Base-by-base conservation (phyloP, 2,888 invertebrate genomes). In the Acrobasis repandana region DNA sequence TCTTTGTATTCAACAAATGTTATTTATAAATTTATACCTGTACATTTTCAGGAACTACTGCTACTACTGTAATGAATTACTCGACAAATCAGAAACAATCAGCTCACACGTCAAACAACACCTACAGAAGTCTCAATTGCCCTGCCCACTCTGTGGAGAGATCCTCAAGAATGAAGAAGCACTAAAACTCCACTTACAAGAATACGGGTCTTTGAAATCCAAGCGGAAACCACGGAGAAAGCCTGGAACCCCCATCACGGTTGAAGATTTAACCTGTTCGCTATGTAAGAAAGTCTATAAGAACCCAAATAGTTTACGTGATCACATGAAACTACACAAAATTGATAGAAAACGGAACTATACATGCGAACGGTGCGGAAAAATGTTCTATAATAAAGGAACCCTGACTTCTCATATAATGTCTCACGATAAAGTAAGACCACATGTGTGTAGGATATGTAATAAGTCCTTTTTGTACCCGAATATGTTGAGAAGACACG, bases 241-340 rank as follows among this genome's bases (percentile, higher is more conserved):
- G 67, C 80, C 79, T 0, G 89, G 88, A 0, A 85, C 86, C 0
- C 88, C 82, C 0, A 74, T 89, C 36, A 90, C 89, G 0, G 64
- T 85, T 34, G 88, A 85, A 16, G 91, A 91, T 14, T 62, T 92
- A 14, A 91, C 90, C 0, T 91, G 90, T 61, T 73, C 74, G 0
- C 63, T 86, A 4, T 92, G 91, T 61, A 80, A 86, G 56, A 90
- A 90, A 62, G 80, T 90, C 0, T 90, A 90, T 8, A 90, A 90
- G 69, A 88, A 65, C 15, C 74, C 74, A 0, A 83, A 83, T 50
- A 81, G 81, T 43, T 57, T 82, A 10, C 62, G 79, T 18, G 90
- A 94, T 20, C 95, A 95, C 65, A 93, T 94, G 61, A 93, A 93
- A 70, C 83, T 94, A 0, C 94, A 95, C 73, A 89, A 79, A 60